These are phyloP conservation scores for Slavum lentiscoides DNA, from an alignment of 2,888 invertebrate genomes.

Conservation along the genomic window DNA sequence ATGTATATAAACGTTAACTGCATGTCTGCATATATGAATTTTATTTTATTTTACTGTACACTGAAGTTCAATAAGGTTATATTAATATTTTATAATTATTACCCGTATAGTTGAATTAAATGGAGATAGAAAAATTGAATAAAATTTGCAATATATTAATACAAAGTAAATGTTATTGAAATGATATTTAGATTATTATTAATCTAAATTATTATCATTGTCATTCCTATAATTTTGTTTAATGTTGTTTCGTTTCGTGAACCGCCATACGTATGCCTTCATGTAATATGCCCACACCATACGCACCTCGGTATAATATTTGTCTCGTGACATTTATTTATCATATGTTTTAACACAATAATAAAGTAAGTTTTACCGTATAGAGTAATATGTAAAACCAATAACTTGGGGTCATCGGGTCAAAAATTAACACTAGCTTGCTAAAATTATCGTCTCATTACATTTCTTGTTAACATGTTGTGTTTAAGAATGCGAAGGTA, in stretches of 20 bases:
- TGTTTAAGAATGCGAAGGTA: neutral
- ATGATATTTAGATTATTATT: too few species aligned
- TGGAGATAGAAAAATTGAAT: too few species aligned
- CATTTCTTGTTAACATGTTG: conserved; percentile 30
- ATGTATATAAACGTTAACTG: too few species aligned
- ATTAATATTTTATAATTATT: too few species aligned
- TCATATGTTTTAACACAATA: neutral
- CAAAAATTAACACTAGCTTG: conserved; percentile 33
- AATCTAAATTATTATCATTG: too few species aligned
- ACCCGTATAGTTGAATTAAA: too few species aligned
- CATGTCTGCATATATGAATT: neutral
- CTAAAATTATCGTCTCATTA: conserved; percentile 42
- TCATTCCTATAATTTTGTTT: neutral
- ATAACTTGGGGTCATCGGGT: neutral
- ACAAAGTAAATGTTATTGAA: too few species aligned
- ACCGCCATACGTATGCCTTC: too few species aligned
- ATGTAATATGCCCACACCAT: neutral
- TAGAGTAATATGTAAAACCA: neutral
- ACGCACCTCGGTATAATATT: neutral
- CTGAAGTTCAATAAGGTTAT: too few species aligned
- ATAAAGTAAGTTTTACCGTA: neutral
- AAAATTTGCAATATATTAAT: too few species aligned
- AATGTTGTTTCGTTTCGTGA: neutral
- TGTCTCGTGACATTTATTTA: neutral
- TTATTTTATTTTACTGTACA: neutral